These are phyloP conservation scores for Cancer borealis DNA, from an alignment of 2,888 invertebrate genomes.

Conservation along the genomic window DNA sequence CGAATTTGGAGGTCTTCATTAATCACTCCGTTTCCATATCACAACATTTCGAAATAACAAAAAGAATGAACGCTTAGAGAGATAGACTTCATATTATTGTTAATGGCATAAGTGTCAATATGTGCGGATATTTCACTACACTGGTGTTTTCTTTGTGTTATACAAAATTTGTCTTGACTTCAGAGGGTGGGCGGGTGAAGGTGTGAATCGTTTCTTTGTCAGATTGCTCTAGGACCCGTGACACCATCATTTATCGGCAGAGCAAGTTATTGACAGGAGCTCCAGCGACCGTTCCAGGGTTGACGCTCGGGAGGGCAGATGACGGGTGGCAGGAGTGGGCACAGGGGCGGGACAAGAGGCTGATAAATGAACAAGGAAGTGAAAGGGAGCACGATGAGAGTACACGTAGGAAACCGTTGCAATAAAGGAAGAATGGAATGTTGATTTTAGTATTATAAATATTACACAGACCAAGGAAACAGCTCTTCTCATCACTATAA, in stretches of 20 bases:
- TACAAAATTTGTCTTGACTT: background rate
- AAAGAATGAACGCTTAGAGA: background rate
- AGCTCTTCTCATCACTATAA: background rate
- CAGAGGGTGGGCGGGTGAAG: background rate
- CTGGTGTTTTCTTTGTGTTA: background rate
- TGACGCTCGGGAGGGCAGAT: background rate
- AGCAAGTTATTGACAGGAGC: background rate
- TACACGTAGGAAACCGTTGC: background rate
- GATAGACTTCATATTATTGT: too few relatives aligned
- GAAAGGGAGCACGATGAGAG: background rate
- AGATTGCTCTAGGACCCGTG: background rate
- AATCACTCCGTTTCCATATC: background rate
- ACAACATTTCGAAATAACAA: background rate
- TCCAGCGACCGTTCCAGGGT: background rate
- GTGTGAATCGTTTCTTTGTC: background rate
- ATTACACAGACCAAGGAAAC: background rate
- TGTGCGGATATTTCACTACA: background rate
- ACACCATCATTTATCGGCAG: slow-evolving; percentile 9
- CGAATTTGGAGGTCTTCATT: background rate
- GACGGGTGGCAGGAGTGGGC: background rate
- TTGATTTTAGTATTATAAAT: background rate
- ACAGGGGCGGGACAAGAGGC: background rate
- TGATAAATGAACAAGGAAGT: background rate
- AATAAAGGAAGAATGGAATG: background rate
- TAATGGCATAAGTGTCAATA: background rate